Evolutionary conservation across 2,113 vertebrate species (phyloP).

Genomic region (Dromaius novaehollandiae): DNA sequence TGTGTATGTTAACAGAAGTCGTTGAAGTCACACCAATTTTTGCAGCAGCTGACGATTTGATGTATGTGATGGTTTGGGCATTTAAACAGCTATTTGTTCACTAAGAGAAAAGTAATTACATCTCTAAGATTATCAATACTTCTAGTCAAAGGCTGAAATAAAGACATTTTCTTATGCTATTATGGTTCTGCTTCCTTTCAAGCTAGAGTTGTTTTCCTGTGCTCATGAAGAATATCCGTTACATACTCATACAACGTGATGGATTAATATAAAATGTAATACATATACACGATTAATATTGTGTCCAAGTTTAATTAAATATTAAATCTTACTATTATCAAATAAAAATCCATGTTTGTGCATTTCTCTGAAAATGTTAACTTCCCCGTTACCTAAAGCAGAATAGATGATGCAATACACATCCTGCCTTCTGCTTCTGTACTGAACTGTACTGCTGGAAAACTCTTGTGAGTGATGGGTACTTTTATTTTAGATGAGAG

Average conservation of each 20-base stretch:
- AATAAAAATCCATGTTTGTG: not conserved
- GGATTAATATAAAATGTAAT: not conserved
- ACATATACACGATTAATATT: not conserved
- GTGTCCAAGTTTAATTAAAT: conserved; percentile 25
- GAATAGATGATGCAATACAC: not conserved
- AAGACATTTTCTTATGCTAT: not conserved
- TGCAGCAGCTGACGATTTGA: not conserved
- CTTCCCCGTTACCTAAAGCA: not conserved
- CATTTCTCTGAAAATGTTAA: not conserved
- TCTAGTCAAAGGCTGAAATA: not conserved
- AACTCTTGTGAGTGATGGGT: not conserved
- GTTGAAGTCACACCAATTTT: not conserved
- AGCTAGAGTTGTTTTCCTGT: not conserved
- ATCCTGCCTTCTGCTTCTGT: not conserved
- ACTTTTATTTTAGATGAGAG: not conserved
- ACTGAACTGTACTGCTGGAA: not conserved
- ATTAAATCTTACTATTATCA: conserved; percentile 31
- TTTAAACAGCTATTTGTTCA: conserved; percentile 36
- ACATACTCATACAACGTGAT: not conserved
- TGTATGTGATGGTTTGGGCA: not conserved
- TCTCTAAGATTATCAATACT: not conserved
- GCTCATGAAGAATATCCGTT: not conserved
- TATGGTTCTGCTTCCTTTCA: not conserved
- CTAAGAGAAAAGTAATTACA: conserved; percentile 7
- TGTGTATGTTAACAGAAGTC: not conserved